Conservation (phyloP, 2,797 vertebrate genomes). For the Catharus ustulatus region DNA sequence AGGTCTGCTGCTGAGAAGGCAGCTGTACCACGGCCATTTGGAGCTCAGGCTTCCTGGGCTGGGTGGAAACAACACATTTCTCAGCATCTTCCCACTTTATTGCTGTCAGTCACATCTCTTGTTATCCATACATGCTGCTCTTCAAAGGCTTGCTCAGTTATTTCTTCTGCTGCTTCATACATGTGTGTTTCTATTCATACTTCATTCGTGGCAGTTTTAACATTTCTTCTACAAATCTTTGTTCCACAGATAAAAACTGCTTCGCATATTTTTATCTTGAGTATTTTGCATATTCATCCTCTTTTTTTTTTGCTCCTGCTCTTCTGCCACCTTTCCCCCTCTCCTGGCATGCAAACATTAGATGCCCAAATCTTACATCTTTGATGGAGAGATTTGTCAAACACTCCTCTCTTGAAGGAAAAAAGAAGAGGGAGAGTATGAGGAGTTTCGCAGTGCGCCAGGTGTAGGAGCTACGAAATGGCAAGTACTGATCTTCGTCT, state of each 20-base stretch:
- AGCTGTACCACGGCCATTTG: neutral
- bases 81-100: neutral
- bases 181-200: neutral
- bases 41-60: neutral
- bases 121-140: neutral
- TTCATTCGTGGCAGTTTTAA: neutral
- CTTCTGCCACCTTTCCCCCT: neutral
- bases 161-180: neutral
- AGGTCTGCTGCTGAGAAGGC: neutral
- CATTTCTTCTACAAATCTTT: neutral
- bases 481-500: conserved; percentile 36
- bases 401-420: neutral
- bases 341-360: neutral
- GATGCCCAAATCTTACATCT: neutral
- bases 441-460: neutral
- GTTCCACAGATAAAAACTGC: neutral
- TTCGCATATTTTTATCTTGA: neutral
- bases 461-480: conserved; percentile 30
- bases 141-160: neutral
- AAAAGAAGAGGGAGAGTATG: neutral
- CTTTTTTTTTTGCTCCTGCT: neutral
- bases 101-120: neutral
- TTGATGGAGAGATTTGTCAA: neutral
- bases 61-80: neutral
- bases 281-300: neutral